These are phyloP conservation scores for Pristionchus arcanus DNA, from an alignment of 2,888 invertebrate species.

Conservation along the genomic window DNA sequence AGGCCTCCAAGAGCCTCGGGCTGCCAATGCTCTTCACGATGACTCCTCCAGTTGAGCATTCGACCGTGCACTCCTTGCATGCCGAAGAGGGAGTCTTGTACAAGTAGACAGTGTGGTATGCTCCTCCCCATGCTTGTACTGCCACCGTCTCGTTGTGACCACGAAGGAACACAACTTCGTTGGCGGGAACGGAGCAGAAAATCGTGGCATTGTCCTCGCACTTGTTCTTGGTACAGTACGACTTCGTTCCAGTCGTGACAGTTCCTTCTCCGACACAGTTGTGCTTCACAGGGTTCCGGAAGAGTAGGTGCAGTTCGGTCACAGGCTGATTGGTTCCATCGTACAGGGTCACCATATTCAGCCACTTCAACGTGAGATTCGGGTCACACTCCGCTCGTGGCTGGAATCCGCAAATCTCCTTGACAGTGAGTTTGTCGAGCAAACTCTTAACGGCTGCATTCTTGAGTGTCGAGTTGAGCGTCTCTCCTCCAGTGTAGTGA, in stretches of 20 bases:
- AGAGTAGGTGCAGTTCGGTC: neutral
- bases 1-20: neutral
- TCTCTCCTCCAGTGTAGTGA: neutral
- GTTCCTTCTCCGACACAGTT: neutral
- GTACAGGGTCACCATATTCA: neutral
- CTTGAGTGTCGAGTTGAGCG: neutral
- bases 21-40: neutral
- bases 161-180: neutral
- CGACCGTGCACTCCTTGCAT: neutral
- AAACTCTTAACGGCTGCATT: neutral
- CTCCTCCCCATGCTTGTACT: conserved; percentile 2
- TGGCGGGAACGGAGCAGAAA: neutral
- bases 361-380: neutral
- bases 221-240: neutral
- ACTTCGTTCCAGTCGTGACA: neutral
- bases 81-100: neutral
- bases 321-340: neutral
- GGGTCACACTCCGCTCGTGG: neutral
- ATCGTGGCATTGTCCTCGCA: neutral
- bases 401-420: neutral
- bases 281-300: neutral
- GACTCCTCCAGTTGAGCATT: neutral
- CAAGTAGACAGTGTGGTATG: neutral
- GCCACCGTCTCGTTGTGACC: neutral
- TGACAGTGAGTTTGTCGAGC: neutral